Base-by-base conservation (phyloP, 2,888 invertebrate genomes). In the Cheilosia impressa region DNA sequence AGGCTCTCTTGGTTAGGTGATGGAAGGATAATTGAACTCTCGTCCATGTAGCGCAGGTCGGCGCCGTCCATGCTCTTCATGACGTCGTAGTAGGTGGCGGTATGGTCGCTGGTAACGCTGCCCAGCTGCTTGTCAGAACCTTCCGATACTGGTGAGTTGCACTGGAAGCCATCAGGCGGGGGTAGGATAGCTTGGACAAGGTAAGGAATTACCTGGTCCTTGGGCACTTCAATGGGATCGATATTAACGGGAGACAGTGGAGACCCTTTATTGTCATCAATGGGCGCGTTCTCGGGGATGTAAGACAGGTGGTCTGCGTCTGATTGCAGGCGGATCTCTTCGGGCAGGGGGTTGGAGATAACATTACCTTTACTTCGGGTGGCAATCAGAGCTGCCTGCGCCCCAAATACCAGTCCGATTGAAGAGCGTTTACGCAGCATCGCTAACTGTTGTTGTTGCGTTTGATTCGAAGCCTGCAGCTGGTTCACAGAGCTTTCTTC, bases 41-140 rank as follows among this genome's bases (percentile, higher is more conserved):
- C 97, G 91, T 98, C 98, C 97, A 98, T 97, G 91, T 95, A 98
- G 58, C 96, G 94, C 69, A 98, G 93, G 92, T 98, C 97, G n/a
- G 96, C 96, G 82, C 96, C 96, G 90, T 97, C 97, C 92, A 97
- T 93, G 63, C 95, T 96, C 22, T 95, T 94, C 80, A 97, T 93
- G 82, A 96, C 94, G 90, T 97, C 97, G 89, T 95, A 97, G 89
- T 95, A 96, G 45, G 95, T 95, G 63, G 93, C 93, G 72, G 93
- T 93, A 80, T 94, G 93, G 68, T 94, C 93, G 19, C 92, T 90
- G 66, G 93, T 93, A 87, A 93, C 93, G 87, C 93, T 92, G 85
- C 94, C 94, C 62, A 94, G 93, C 83, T 95, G 94, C 88, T 94
- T 94, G 34, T 92, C 92, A 88, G 95, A 95, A 89, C 94, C 94